Base-by-base conservation (phyloP, 2,888 invertebrate genomes). In the Yponomeuta malinellus region DNA sequence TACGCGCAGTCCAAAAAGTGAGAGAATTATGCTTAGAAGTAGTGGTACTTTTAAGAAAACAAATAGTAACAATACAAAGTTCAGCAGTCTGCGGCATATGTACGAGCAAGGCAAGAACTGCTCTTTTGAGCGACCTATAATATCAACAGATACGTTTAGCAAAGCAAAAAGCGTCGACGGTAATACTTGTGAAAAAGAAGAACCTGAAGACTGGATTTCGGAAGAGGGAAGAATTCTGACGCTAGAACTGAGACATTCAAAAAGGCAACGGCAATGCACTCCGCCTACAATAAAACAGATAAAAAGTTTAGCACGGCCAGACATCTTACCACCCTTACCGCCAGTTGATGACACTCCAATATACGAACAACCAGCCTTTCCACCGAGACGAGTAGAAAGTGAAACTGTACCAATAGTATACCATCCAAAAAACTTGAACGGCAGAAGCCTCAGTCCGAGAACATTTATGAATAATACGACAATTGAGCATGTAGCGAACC, bases 161-260 rank as follows among this genome's bases (percentile, higher is more conserved):
- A 85, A 82, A 67, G 79, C 86, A 52, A 88, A 87, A 75, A 82
- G 82, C 68, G 73, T 83, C 9, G 86, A 84, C 71, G 82, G 84
- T 64, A 80, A 78, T 48, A 77, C 78, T 48, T 87, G 87, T 59
- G 85, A 85, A 31, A 78, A 76, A 81, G 86, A 89, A 72, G 88
- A 88, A 71, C 76, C 80, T 8, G 70, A 79, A 63, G 86, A 84
- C 43, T 92, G 90, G 89, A 80, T 86, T 48, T 85, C 87, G 64
- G 93, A 94, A 73, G 94, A 94, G 81, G 95, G 95, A 1, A 92
- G 94, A 65, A 88, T 95, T 70, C 81, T 96, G 33, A 96, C 96
- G 0, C 87, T 96, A 70, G 96, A 96, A 78, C 93, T 94, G 12
- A 93, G 96, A 73, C 96, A 96, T 79, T 95, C 95, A 2, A 95